Evolutionary conservation across 2,113 vertebrate species (phyloP).

Genomic region (Cariama cristata): DNA sequence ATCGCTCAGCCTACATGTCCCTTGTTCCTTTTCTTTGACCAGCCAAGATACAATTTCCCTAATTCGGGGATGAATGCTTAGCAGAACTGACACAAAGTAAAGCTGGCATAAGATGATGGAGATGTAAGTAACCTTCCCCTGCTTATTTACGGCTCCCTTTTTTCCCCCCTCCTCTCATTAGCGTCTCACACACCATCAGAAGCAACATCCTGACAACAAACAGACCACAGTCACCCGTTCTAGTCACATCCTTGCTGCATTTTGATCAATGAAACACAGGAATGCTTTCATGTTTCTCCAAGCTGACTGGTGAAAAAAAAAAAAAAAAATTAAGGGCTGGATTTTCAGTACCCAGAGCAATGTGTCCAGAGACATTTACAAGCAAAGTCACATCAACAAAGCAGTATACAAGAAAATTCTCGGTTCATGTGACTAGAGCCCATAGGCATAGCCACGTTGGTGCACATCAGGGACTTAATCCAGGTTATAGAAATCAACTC

Average conservation of each 20-base stretch:
- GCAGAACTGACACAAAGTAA: background rate
- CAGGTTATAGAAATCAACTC: background rate
- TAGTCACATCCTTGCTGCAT: background rate
- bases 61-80: background rate
- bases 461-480: background rate
- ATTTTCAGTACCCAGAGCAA: background rate
- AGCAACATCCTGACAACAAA: background rate
- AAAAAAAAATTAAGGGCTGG: background rate
- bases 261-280: background rate
- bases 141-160: background rate
- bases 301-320: background rate
- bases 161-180: background rate
- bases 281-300: constrained; percentile 25
- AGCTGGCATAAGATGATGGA: background rate
- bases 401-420: background rate
- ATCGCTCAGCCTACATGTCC: background rate
- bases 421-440: background rate
- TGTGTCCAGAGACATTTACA: background rate
- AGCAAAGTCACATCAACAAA: background rate
- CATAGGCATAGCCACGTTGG: background rate
- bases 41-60: background rate
- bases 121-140: background rate
- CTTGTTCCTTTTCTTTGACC: background rate
- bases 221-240: background rate
- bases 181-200: background rate